phyloP scores from a whole-genome alignment of 2,113 vertebrate genomes.

The Mugil cephalus region DNA sequence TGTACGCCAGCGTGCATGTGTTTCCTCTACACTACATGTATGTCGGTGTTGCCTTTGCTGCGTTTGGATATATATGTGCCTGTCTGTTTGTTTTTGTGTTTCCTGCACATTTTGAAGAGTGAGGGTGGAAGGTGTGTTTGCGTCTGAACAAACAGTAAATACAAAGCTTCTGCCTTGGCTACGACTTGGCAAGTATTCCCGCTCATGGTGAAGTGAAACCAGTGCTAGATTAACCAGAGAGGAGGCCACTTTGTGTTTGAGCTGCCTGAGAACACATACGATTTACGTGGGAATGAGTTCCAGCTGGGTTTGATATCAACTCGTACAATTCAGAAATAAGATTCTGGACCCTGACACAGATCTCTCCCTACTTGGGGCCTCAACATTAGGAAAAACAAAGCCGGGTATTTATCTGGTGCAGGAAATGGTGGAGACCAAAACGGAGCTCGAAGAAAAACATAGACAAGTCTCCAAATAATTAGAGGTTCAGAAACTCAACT shows the following conservation, averaged over 20 bases:
- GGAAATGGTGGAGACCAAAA: too few species aligned
- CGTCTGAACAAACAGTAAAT: conserved; percentile 14
- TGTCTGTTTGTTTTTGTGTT: conserved; percentile 7
- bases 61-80: not conserved
- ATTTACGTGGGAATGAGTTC: too few species aligned
- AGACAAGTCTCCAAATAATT: too few species aligned
- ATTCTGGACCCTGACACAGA: too few species aligned
- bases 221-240: conserved; percentile 2
- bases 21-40: too few species aligned
- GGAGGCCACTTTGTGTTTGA: not conserved
- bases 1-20: not conserved
- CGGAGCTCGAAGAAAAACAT: not conserved
- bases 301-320: too few species aligned
- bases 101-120: not conserved
- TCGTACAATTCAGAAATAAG: too few species aligned
- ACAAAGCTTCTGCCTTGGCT: conserved; percentile 4
- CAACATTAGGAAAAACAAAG: too few species aligned
- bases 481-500: too few species aligned
- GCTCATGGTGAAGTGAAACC: conserved; percentile 11
- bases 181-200: not conserved
- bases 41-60: not conserved
- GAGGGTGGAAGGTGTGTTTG: conserved; percentile 35
- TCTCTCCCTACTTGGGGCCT: too few species aligned
- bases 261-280: not conserved
- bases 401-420: too few species aligned